phyloP scores from a whole-genome alignment of 2,797 vertebrate species.

The Meriones psammophilus region DNA sequence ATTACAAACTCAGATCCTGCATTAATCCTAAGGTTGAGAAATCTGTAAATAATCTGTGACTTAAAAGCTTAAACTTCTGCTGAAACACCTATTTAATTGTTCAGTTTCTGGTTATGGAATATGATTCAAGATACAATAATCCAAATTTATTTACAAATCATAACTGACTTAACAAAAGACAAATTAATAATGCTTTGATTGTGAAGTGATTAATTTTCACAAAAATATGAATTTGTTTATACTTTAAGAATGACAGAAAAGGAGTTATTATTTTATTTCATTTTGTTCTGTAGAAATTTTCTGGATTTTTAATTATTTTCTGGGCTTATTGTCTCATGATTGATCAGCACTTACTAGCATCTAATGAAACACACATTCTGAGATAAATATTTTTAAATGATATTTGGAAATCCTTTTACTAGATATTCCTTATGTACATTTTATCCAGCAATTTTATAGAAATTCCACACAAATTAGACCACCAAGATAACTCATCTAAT shows the following conservation, averaged over 20 bases:
- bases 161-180: conserved; percentile 56
- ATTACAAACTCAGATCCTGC: conserved; percentile 36
- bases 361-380: background rate
- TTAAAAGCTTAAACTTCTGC: conserved; percentile 63
- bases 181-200: conserved; percentile 44
- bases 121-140: conserved; percentile 55
- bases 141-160: conserved; percentile 65
- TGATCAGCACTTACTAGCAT: background rate
- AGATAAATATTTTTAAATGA: background rate
- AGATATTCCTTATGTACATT: background rate
- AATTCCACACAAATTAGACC: background rate
- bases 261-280: background rate
- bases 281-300: background rate
- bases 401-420: background rate
- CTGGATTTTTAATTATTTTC: background rate
- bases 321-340: background rate
- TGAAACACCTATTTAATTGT: conserved; percentile 54
- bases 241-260: background rate
- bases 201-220: conserved; percentile 43
- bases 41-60: conserved; percentile 66
- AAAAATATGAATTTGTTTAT: background rate
- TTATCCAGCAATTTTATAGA: no score
- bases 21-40: conserved; percentile 44
- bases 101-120: conserved; percentile 65
- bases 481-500: background rate